Evolutionary conservation across 2,797 vertebrate genomes (phyloP).

Genomic region (Fistularia tabacaria): DNA sequence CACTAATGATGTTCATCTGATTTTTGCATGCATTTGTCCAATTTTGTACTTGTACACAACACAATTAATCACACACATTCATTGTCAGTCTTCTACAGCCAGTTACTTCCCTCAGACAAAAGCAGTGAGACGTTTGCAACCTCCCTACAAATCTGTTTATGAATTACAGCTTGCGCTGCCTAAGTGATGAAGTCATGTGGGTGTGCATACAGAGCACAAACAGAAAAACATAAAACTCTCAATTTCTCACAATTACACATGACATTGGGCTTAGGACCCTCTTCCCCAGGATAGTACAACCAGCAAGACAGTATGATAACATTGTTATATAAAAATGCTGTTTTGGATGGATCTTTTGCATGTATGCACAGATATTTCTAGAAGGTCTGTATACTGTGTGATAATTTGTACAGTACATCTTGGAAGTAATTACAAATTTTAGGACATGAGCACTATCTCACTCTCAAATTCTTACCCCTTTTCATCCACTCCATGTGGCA

Average conservation of each 20-base stretch:
- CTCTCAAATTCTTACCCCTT: constrained; percentile 15
- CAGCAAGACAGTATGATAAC: no score
- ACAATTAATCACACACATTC: background rate
- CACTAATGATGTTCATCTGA: no score
- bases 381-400: constrained; percentile 13
- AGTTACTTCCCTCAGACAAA: constrained; percentile 32
- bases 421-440: constrained; percentile 8
- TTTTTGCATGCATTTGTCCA: no score
- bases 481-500: constrained; percentile 12
- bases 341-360: constrained; percentile 10
- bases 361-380: constrained; percentile 15
- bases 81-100: constrained; percentile 20
- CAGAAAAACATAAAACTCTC: constrained; percentile 7
- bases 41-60: background rate
- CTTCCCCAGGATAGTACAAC: no score
- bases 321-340: no score
- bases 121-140: constrained; percentile 37
- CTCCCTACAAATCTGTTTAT: constrained; percentile 48
- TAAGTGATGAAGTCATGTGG: constrained; percentile 48
- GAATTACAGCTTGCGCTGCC: constrained; percentile 44
- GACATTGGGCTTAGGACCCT: constrained; percentile 5
- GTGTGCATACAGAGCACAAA: constrained; percentile 23
- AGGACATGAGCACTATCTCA: background rate
- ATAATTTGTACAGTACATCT: constrained; percentile 19
- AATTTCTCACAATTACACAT: constrained; percentile 18